Evolutionary conservation across 2,113 vertebrate genomes (phyloP), one percentile per base, ranked within the genome.

Genomic region (Cathartes aura): DNA sequence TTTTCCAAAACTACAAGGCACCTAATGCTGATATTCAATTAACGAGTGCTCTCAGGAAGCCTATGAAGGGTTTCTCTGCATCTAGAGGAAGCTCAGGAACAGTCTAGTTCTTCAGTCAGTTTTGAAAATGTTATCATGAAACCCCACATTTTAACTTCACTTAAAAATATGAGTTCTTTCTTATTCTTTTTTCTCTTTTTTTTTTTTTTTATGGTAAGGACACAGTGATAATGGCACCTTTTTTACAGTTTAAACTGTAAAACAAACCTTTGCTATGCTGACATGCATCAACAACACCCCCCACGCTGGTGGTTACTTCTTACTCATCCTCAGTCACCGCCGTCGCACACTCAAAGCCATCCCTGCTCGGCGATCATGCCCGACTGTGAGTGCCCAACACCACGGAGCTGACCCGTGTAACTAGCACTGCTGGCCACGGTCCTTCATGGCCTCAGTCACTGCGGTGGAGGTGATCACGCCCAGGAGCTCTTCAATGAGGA

Each of bases 341-440:
- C 47, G 18, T 9, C 1, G 1, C 4, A 6, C 0, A 0, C 72
- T 73, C n/a, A 27, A 50, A 76, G 27, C 53, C 43, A 10, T 24
- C 32, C 8, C 7, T 17, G 38, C 67, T 58, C 3, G 1, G 34
- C 0, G 3, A 15, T 34, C 6, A 2, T 30, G 30, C 10, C 58
- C 0, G 2, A 13, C 72, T 47, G 27, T 15, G 81, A 15, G 60
- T 26, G 52, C 18, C 67, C 50, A 32, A 2, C 42, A 24, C 47
- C 67, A 3, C 0, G 8, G 72, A n/a, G 38, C 27, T 59, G 47
- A 38, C 16, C n/a, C 17, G 14, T 14, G 30, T 6, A 2, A 15
- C 11, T 21, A 19, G n/a, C 58, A 14, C 34, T 12, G 26, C 13
- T 68, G 62, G 30, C 42, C 47, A 4, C 1, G 5, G 47, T 36